phyloP scores from a whole-genome alignment of 64 coral and sea anemone genomes.

The Stichodactyla helianthus region DNA sequence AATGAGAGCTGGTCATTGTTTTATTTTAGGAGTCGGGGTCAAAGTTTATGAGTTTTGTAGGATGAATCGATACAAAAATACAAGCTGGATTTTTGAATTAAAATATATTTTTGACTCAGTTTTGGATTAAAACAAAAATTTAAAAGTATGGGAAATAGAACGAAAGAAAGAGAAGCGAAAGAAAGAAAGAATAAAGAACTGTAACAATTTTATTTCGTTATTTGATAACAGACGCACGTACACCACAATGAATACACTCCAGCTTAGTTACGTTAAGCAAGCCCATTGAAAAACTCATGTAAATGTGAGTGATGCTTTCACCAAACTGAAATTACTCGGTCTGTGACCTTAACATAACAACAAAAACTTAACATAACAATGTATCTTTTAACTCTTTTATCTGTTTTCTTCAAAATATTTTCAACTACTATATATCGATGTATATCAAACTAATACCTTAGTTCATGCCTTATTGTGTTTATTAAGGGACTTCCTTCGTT shows the following conservation, averaged over 20 bases:
- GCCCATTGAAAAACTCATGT: background rate
- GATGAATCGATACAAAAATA: background rate
- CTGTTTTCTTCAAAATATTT: conserved; percentile 8
- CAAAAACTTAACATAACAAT: conserved; percentile 18
- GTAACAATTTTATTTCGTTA: background rate
- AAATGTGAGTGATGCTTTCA: background rate
- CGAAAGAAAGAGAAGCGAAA: background rate
- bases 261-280: background rate
- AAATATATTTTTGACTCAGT: too few relatives aligned
- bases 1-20: background rate
- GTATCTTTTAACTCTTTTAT: background rate
- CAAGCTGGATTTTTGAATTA: background rate
- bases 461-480: background rate
- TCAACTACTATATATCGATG: background rate
- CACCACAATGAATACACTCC: background rate
- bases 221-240: background rate
- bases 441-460: background rate
- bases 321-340: background rate
- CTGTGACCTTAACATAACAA: background rate
- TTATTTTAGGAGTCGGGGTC: background rate
- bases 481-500: conserved; percentile 16
- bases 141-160: background rate
- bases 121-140: background rate
- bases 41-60: background rate
- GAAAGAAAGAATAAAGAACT: background rate